A percentile compares a stretch with the other conserved stretches of the same genome.
phyloP scores from a whole-genome alignment of 2,888 invertebrate genomes.

The Epinotia bilunana region DNA sequence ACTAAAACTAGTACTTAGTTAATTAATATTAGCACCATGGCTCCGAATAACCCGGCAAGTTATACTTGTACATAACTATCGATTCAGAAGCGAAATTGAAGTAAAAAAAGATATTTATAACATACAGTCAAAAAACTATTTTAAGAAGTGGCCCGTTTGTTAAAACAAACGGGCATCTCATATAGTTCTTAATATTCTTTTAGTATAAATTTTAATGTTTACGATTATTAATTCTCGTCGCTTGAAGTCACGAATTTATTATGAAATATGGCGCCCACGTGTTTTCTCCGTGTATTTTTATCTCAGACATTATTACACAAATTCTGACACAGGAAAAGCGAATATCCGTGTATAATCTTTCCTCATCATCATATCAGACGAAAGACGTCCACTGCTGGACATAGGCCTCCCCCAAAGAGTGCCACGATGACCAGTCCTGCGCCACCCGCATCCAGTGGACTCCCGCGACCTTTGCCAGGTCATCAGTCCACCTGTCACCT shows the following conservation, averaged over 20 bases:
- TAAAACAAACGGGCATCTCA: too few species aligned
- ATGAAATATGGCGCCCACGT: conserved; percentile 30
- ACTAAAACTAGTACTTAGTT: too few species aligned
- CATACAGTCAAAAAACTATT: neutral
- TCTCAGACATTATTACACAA: conserved; percentile 7
- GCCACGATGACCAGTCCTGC: too few species aligned
- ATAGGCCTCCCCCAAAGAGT: too few species aligned
- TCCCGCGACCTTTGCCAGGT: too few species aligned
- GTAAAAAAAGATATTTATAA: neutral
- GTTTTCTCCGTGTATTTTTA: conserved; percentile 16
- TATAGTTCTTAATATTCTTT: neutral
- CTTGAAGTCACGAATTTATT: conserved; percentile 30
- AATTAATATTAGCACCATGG: too few species aligned
- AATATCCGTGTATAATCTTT: neutral
- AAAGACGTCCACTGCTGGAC: too few species aligned
- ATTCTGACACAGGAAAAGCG: neutral
- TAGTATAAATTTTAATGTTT: conserved; percentile 27
- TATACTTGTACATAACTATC: neutral
- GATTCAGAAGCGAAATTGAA: neutral
- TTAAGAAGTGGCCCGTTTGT: neutral
- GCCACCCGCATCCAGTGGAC: too few species aligned
- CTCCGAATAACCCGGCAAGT: neutral
- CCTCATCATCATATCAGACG: too few species aligned
- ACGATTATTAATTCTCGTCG: conserved; percentile 23
- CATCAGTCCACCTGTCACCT: too few species aligned